Evolutionary conservation across 2,888 invertebrate genomes (phyloP).

Genomic region (Parasteatoda lunata): DNA sequence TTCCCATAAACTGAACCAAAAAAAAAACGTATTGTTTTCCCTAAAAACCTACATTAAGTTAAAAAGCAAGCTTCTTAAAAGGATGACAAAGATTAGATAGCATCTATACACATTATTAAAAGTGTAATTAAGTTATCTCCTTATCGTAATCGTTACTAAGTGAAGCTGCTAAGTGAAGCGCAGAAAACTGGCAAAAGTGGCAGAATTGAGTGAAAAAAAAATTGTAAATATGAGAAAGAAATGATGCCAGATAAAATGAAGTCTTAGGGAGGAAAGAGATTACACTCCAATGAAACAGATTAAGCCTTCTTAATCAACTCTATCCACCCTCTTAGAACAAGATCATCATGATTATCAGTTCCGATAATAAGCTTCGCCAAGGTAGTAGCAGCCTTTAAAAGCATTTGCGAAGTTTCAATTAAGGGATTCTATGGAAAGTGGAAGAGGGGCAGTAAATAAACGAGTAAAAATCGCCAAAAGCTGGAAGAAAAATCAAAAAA

Average conservation of each 20-base stretch:
- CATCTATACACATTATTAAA: background rate
- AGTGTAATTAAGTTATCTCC: constrained; percentile 11
- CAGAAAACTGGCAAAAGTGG: constrained; percentile 4
- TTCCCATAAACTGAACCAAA: no score
- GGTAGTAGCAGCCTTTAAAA: constrained; percentile 43
- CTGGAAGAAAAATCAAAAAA: constrained; percentile 38
- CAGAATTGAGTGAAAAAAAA: background rate
- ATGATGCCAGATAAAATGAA: constrained; percentile 39
- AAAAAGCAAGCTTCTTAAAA: background rate
- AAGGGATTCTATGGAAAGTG: constrained; percentile 30
- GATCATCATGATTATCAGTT: constrained; percentile 61
- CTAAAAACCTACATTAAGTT: no score
- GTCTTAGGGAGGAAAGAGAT: constrained; percentile 20
- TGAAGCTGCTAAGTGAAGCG: background rate
- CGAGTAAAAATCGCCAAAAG: constrained; percentile 23
- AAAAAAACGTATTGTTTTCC: no score
- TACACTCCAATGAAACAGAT: constrained; percentile 52
- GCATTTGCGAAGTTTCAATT: constrained; percentile 66
- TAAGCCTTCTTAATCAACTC: constrained; percentile 62
- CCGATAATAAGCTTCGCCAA: constrained; percentile 39
- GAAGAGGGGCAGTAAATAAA: constrained; percentile 45
- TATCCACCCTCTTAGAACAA: constrained; percentile 35
- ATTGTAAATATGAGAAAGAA: background rate
- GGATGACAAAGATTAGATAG: background rate
- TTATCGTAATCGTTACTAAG: constrained; percentile 13